A percentile compares a stretch with the other conserved stretches of the same genome.
Conservation (phyloP, 1,140 invertebrate species). For the Littorina saxatilis region DNA sequence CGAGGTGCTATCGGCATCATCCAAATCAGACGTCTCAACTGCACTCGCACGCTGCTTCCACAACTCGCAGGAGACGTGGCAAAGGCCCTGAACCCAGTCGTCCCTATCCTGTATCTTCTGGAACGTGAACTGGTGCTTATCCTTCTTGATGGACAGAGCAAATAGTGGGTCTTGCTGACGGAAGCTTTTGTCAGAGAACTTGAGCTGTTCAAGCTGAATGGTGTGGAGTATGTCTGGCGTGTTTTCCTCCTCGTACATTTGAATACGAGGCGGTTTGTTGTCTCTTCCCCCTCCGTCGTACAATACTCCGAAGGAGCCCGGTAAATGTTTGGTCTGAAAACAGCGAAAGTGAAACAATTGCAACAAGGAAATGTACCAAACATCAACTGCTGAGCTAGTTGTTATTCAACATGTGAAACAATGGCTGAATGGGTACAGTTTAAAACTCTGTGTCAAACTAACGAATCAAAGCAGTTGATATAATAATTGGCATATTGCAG, state of each 20-base stretch:
- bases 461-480: too few species aligned
- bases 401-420: too few species aligned
- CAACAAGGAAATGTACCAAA: too few species aligned
- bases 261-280: not conserved
- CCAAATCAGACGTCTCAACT: not conserved
- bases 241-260: not conserved
- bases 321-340: constrained; percentile 21
- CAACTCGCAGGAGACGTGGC: constrained; percentile 1
- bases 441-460: too few species aligned
- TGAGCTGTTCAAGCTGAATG: constrained; percentile 9
- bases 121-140: constrained; percentile 33
- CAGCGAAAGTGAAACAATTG: not conserved
- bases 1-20: not conserved
- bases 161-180: not conserved
- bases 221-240: not conserved
- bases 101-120: not conserved
- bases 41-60: constrained; percentile 13
- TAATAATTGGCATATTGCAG: too few species aligned
- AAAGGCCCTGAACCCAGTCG: constrained; percentile 30
- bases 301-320: constrained; percentile 14
- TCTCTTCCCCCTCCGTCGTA: not conserved
- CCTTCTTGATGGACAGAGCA: constrained; percentile 32
- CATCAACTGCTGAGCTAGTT: too few species aligned
- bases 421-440: too few species aligned
- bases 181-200: constrained; percentile 23